Evolutionary conservation across 2,113 vertebrate species (phyloP).

Genomic region (Eptesicus fuscus): DNA sequence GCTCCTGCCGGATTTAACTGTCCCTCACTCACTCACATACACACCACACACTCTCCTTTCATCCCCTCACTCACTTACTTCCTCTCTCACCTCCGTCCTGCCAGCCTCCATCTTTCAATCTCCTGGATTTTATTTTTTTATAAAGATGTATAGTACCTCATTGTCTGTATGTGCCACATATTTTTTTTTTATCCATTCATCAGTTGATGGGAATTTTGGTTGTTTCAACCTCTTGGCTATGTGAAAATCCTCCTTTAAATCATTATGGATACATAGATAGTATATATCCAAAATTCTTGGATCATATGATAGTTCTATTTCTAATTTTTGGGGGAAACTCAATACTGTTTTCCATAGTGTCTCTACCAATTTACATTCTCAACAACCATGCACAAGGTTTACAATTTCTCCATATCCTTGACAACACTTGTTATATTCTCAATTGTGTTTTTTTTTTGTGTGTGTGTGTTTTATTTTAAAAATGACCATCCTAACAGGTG

Average conservation of each 20-base stretch:
- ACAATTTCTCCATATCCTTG: not conserved
- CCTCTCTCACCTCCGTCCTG: no score
- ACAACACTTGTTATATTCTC: not conserved
- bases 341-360: not conserved
- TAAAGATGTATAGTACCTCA: not conserved
- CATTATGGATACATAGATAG: not conserved
- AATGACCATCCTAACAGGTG: not conserved
- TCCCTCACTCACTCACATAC: no score
- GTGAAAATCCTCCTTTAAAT: not conserved
- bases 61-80: no score
- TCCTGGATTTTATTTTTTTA: not conserved
- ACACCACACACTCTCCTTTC: no score
- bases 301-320: not conserved
- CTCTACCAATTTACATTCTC: not conserved
- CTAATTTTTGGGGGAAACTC: not conserved
- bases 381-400: not conserved
- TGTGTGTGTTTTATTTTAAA: not conserved
- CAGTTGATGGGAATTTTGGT: not conserved
- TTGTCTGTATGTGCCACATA: not conserved
- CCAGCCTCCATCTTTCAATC: no score
- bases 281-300: no score
- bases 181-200: not conserved
- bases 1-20: no score
- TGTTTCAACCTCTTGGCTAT: not conserved
- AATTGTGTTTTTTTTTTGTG: not conserved